Percentiles rank a stretch among this genome's conserved stretches.
These are phyloP conservation scores for Leiothrix lutea DNA, from an alignment of 2,113 vertebrate genomes.

Conservation along the genomic window DNA sequence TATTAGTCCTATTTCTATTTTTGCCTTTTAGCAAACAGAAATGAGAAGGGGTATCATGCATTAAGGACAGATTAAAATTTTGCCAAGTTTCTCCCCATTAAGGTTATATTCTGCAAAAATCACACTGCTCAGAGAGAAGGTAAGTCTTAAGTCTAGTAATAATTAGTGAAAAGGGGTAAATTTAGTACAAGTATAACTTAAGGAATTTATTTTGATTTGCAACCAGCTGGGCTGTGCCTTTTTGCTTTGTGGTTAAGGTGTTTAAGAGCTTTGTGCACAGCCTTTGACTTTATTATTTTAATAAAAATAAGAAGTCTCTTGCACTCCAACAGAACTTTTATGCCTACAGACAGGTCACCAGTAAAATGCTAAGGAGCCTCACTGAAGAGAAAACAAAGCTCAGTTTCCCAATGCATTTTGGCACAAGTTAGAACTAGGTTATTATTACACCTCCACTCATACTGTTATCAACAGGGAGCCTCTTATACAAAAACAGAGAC, in stretches of 20 bases:
- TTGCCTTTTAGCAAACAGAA: background rate
- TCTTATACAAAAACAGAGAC: background rate
- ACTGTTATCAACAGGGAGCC: background rate
- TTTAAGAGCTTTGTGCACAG: background rate
- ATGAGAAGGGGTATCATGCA: background rate
- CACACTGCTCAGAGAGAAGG: background rate
- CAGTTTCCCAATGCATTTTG: background rate
- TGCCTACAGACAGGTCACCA: background rate
- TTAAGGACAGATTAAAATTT: background rate
- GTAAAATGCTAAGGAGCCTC: background rate
- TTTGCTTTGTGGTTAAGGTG: background rate
- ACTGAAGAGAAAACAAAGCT: background rate
- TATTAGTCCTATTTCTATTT: background rate
- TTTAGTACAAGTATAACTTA: background rate
- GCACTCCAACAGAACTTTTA: background rate
- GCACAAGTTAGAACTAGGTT: background rate
- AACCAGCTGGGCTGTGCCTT: background rate
- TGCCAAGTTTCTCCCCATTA: accelerated
- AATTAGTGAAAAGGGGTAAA: background rate
- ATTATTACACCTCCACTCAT: background rate
- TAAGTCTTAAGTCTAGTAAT: background rate
- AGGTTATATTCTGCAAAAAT: background rate
- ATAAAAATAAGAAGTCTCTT: background rate
- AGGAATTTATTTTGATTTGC: background rate
- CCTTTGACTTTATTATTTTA: background rate